phyloP scores from a whole-genome alignment of 2,888 invertebrate species.

The Andrena chrysosceles region DNA sequence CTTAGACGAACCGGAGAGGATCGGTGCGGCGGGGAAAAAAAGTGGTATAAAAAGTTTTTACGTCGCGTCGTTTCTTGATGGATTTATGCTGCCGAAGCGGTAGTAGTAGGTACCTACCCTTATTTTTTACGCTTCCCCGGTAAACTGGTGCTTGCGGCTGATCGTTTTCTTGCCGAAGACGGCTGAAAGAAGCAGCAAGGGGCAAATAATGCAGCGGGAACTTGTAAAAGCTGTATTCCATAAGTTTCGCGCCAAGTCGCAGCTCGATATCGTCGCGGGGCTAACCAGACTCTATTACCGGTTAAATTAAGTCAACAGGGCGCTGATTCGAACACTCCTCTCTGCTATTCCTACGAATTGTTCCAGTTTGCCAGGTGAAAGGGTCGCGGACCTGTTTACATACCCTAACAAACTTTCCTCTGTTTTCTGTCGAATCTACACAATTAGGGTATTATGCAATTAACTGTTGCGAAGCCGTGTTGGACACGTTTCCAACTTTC shows the following conservation, averaged over 20 bases:
- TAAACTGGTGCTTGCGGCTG: neutral
- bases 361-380: conserved; percentile 3
- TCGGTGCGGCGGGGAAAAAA: neutral
- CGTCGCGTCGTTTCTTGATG: conserved; percentile 7
- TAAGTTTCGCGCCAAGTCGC: neutral
- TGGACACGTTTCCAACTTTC: conserved; percentile 1
- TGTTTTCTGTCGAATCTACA: conserved; percentile 15
- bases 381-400: conserved; percentile 18
- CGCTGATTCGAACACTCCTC: conserved; percentile 13
- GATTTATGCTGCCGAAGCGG: conserved; percentile 16
- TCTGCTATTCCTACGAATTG: neutral
- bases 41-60: conserved; percentile 34
- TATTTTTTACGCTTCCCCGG: neutral
- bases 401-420: conserved; percentile 1
- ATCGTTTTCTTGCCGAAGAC: neutral
- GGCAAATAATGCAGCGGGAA: neutral
- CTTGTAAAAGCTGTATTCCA: neutral
- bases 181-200: neutral
- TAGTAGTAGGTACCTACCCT: neutral
- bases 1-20: conserved; percentile 17
- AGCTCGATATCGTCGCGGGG: neutral
- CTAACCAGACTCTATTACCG: conserved; percentile 27
- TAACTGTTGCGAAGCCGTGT: neutral
- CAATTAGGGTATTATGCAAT: conserved; percentile 31
- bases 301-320: conserved; percentile 18